These are phyloP conservation scores for Idaea dimidiata DNA, from an alignment of 2,888 invertebrate species.

Conservation along the genomic window DNA sequence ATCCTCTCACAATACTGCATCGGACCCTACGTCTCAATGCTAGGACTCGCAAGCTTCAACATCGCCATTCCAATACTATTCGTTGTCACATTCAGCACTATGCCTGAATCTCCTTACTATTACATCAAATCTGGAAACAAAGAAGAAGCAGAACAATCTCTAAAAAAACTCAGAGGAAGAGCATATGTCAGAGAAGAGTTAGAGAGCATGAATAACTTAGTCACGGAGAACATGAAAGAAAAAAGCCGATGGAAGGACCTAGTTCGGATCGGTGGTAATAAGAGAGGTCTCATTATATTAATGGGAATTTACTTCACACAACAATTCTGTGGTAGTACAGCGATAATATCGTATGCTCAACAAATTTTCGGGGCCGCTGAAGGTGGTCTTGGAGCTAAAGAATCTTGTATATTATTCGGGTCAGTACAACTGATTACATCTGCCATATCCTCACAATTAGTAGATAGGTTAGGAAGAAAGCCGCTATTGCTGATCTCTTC, in stretches of 20 bases:
- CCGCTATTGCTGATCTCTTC: constrained; percentile 82
- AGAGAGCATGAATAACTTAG: constrained; percentile 75
- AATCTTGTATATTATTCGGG: constrained; percentile 78
- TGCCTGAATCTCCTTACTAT: constrained; percentile 85
- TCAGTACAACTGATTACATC: constrained; percentile 78
- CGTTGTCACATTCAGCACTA: constrained; percentile 77
- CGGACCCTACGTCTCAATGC: constrained; percentile 81
- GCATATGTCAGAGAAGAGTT: constrained; percentile 78
- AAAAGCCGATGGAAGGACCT: constrained; percentile 74
- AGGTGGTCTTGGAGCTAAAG: constrained; percentile 66
- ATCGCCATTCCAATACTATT: constrained; percentile 79
- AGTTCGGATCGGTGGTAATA: constrained; percentile 69
- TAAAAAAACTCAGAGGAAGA: constrained; percentile 80
- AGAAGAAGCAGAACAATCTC: constrained; percentile 76
- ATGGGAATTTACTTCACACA: constrained; percentile 81
- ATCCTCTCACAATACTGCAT: constrained; percentile 82
- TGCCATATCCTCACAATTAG: constrained; percentile 78
- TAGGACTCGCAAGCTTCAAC: constrained; percentile 78
- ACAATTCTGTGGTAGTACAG: constrained; percentile 83
- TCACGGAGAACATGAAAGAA: constrained; percentile 76
- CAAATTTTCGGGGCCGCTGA: constrained; percentile 82
- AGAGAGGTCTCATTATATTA: constrained; percentile 80
- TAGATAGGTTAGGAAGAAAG: constrained; percentile 83
- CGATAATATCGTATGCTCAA: constrained; percentile 80
- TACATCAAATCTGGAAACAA: constrained; percentile 71